phyloP scores from a whole-genome alignment of 1,140 invertebrate genomes.

The Metaphire vulgaris region DNA sequence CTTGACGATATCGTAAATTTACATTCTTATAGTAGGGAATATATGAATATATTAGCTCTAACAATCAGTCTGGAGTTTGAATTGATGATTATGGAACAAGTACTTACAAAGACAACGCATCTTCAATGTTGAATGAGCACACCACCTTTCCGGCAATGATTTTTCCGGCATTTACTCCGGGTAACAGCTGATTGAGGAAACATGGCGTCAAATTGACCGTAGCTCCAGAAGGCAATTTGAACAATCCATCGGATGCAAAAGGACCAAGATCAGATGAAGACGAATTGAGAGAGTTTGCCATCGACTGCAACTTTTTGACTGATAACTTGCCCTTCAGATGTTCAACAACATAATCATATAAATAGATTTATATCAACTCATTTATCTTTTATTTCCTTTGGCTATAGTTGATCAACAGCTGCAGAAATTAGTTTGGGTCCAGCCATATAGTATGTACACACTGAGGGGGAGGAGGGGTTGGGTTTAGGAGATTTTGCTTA shows the following conservation, averaged over 20 bases:
- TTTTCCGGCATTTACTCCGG: conserved; percentile 62
- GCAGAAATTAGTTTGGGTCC: too few species aligned
- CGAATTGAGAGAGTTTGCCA: conserved; percentile 35
- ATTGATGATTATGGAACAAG: too few species aligned
- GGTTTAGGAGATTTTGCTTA: too few species aligned
- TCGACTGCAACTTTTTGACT: conserved; percentile 50
- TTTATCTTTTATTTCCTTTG: too few species aligned
- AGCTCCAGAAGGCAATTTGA: conserved; percentile 53
- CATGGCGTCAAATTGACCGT: conserved; percentile 56
- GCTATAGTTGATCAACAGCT: too few species aligned
- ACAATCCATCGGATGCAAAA: conserved; percentile 57
- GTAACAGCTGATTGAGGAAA: conserved; percentile 54
- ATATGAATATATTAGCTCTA: too few species aligned
- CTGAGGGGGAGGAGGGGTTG: too few species aligned
- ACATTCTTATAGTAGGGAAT: too few species aligned
- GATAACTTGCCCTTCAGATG: conserved; percentile 63
- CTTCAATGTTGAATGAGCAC: conserved; percentile 67
- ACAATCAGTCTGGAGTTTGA: too few species aligned
- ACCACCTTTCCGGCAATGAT: conserved; percentile 73
- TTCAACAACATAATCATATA: conserved; percentile 11
- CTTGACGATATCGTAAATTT: too few species aligned
- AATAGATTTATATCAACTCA: too few species aligned
- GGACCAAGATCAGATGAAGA: conserved; percentile 57
- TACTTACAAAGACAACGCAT: conserved; percentile 70
- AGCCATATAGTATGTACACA: too few species aligned